Evolutionary conservation across 2,797 vertebrate species (phyloP), one percentile per base, ranked within the genome.

Genomic region (Eleutherodactylus coqui): DNA sequence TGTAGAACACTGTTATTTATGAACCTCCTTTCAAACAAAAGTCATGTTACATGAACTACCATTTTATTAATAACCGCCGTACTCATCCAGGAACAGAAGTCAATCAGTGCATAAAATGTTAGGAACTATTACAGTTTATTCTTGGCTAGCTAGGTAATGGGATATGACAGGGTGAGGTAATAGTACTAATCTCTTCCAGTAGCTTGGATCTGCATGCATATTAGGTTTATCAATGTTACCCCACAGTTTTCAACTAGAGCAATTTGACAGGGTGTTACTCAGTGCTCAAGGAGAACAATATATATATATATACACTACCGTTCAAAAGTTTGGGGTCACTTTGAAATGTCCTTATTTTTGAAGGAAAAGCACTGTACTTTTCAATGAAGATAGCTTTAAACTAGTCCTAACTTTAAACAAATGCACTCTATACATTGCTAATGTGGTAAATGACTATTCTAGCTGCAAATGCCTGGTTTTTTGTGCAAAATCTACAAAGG

Each of bases 141-240:
- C 53, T 41, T 55, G 79, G 69, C 79, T 91, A 90, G 72, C 86
- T 78, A 80, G 86, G 58, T 91, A 89, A 89, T 90, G 88, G 89
- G 85, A 88, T 90, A 86, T 92, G 89, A 90, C 89, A 90, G 86
- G 90, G 90, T 69, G 79, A 91, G 90, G 85, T 90, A 92, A 92
- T 93, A 92, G 82, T 90, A 88, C 76, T 91, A 89, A 90, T 90
- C 89, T 92, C 89, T 90, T 90, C 89, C 87, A 88, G 87, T 79
- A 80, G 84, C 84, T 85, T 55, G 55, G 51, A 89, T 90, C 93
- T 89, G 85, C 84, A 88, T 91, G 90, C 86, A 87, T 91, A 91
- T 92, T 92, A 89, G 90, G 86, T 90, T 91, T 91, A 91, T 91
- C 89, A 92, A 90, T 89, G 90, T 92, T 91, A 90, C 89, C 89